Conservation (phyloP, 2,888 invertebrate genomes). For the Capitulum mitella region DNA sequence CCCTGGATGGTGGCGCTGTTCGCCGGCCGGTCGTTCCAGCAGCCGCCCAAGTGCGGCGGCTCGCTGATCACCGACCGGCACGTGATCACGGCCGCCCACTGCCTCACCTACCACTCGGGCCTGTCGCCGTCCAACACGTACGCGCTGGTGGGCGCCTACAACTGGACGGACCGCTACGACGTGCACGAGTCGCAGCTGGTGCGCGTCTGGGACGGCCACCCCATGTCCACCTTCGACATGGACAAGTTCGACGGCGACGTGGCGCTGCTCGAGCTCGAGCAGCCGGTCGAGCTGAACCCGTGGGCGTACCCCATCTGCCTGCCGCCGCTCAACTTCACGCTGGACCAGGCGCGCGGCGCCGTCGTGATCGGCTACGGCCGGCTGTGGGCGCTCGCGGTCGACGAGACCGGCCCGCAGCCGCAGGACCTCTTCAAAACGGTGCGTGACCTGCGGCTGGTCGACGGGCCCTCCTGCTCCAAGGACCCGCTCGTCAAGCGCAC, state of each 20-base stretch:
- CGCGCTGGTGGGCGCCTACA: background rate
- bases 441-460: background rate
- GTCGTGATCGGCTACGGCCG: constrained; percentile 5
- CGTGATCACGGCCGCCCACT: background rate
- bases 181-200: background rate
- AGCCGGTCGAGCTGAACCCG: background rate
- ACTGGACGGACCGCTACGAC: background rate
- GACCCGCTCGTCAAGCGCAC: background rate
- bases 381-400: background rate
- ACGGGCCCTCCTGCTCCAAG: background rate
- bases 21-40: background rate
- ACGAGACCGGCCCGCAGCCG: background rate
- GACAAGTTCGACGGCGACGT: constrained; percentile 86
- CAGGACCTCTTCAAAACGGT: constrained; percentile 2
- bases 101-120: background rate
- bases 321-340: background rate
- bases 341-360: background rate
- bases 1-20: constrained; percentile 1
- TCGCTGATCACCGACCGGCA: background rate
- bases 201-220: background rate
- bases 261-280: constrained; percentile 64
- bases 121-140: background rate
- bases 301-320: background rate
- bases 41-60: constrained; percentile 1
- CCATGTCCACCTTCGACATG: constrained; percentile 57